Evolutionary conservation across 2,797 vertebrate species (phyloP), one percentile per base, ranked within the genome.

Genomic region (Sebastiscus tertius): DNA sequence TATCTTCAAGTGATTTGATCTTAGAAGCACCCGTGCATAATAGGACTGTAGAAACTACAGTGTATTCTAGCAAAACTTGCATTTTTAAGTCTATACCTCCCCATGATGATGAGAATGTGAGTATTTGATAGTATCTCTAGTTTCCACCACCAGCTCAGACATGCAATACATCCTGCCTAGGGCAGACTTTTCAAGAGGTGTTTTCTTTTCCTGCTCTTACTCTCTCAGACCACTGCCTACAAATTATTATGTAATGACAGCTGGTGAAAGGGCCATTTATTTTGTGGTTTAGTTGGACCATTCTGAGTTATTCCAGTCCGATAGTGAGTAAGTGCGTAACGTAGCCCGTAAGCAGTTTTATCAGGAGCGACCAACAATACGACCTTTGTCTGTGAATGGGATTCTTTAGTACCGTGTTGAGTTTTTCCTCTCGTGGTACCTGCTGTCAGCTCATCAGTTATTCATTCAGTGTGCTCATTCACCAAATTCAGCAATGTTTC

Each of bases 401-500:
- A 62, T 39, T 52, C 29, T 42, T 20, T 6, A 16, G 34, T n/a
- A 72, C 54, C 26, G 61, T 24, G 54, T 24, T 26, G 54, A 42
- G 36, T 46, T 69, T 70, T 67, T 9, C 18, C 18, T 56, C 52
- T 67, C 5, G 1, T 39, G 64, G 14, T 59, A 36, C 49, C 33
- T 56, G 16, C 31, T 10, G 18, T 66, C 68, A 16, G 24, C 56
- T 33, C 24, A 10, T 52, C 29, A 42, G 39, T 60, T 73, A 42
- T n/a, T 74, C 0, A 60, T 55, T 71, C 61, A 26, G 34, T 16
- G 5, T 29, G 29, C 62, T 72, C 56, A 56, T 84, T 87, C 60
- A 61, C 20, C 36, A 46, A 18, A 46, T 42, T n/a, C 60, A 77
- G 31, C 59, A 73, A 49, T 83, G 75, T 79, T 80, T 89, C 72